phyloP scores from a whole-genome alignment of 1,140 invertebrate species.

The Drosophila lini region DNA sequence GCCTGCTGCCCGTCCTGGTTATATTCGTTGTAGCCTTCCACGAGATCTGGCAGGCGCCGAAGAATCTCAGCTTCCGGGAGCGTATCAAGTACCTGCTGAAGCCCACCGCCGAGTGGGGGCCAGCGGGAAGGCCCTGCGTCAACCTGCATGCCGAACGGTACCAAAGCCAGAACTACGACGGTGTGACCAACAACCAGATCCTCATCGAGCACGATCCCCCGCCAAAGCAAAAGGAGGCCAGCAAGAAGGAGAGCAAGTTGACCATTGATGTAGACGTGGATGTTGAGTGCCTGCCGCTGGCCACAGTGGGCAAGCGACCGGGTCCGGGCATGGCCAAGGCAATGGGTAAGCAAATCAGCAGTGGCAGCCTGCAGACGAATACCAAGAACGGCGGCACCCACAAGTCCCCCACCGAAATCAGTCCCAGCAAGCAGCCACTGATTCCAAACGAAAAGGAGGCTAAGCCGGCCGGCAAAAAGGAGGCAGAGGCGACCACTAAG shows the following conservation, averaged over 20 bases:
- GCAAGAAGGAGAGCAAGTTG: slow-evolving; percentile 47
- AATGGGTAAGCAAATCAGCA: slow-evolving; percentile 70
- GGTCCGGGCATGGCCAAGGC: slow-evolving; percentile 86
- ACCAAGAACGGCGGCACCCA: slow-evolving; percentile 54
- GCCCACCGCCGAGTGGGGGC: slow-evolving; percentile 85
- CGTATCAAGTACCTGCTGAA: slow-evolving; percentile 74
- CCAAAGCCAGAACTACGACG: slow-evolving; percentile 84
- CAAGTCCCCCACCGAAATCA: slow-evolving; percentile 50
- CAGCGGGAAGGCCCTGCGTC: slow-evolving; percentile 83
- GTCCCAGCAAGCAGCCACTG: slow-evolving; percentile 73
- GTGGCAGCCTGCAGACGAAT: slow-evolving; percentile 41
- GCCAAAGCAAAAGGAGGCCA: slow-evolving; percentile 34
- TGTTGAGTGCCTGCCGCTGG: slow-evolving; percentile 51
- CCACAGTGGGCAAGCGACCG: slow-evolving; percentile 83
- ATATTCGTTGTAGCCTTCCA: slow-evolving; percentile 88
- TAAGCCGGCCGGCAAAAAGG: slow-evolving; percentile 21
- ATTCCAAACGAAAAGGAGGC: slow-evolving; percentile 45
- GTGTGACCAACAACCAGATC: slow-evolving; percentile 85
- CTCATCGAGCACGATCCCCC: slow-evolving; percentile 84
- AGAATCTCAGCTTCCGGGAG: slow-evolving; percentile 86
- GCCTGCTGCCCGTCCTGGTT: slow-evolving; percentile 89
- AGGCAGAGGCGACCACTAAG: slow-evolving; percentile 55
- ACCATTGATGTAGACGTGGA: slow-evolving; percentile 38
- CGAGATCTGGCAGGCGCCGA: slow-evolving; percentile 86
- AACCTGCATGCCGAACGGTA: slow-evolving; percentile 78